Evolutionary conservation across 2,888 invertebrate species (phyloP).

Genomic region (Carcina quercana): DNA sequence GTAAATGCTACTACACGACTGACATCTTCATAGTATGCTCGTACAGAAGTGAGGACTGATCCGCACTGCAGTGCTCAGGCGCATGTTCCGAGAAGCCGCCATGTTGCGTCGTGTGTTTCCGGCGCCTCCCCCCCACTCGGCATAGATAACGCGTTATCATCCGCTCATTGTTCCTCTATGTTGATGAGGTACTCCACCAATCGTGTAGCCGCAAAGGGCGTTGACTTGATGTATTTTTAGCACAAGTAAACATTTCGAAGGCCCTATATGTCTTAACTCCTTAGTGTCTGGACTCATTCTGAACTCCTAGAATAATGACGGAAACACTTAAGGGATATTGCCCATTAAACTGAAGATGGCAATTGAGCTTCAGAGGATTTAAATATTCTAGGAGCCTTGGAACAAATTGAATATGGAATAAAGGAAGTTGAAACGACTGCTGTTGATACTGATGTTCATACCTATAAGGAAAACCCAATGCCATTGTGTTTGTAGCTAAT

Average conservation of each 20-base stretch:
- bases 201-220: slow-evolving; percentile 41
- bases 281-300: too few relatives aligned
- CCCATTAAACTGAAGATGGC: too few relatives aligned
- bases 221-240: slow-evolving; percentile 52
- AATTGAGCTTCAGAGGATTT: too few relatives aligned
- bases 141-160: slow-evolving; percentile 68
- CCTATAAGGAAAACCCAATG: slow-evolving; percentile 25
- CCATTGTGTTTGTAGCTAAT: slow-evolving; percentile 20
- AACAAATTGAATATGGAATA: too few relatives aligned
- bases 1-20: background rate
- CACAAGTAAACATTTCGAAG: slow-evolving; percentile 24
- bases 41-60: slow-evolving; percentile 19
- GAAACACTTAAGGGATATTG: too few relatives aligned
- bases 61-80: slow-evolving; percentile 28
- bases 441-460: too few relatives aligned
- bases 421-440: too few relatives aligned
- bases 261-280: too few relatives aligned
- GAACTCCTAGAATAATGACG: too few relatives aligned
- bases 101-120: slow-evolving; percentile 50
- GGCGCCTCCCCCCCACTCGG: slow-evolving; percentile 38
- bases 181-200: slow-evolving; percentile 50
- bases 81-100: slow-evolving; percentile 47
- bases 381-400: too few relatives aligned
- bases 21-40: background rate
- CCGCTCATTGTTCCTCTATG: slow-evolving; percentile 64